Evolutionary conservation across 1,140 invertebrate genomes (phyloP), one percentile per base, ranked within the genome.

Genomic region (Bursaphelenchus mucronatus): DNA sequence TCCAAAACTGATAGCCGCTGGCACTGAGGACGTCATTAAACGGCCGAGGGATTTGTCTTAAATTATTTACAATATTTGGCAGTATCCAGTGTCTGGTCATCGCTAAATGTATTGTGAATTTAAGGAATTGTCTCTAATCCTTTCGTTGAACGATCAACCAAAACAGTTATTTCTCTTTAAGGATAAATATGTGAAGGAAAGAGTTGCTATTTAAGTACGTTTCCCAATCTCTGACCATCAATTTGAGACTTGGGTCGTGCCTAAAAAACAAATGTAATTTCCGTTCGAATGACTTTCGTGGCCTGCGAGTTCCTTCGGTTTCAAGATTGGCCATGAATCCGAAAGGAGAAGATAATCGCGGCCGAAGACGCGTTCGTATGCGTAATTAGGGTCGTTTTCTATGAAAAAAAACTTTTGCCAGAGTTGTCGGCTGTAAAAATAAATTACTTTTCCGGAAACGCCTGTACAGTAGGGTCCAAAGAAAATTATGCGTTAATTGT

Each of bases 361-460:
- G n/a, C 44, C 8, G 30, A 30, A 30, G 30, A 30, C 30, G 30
- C 5, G 30, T 30, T 30, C 30, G 30, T 30, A 63, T 58, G 40
- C 17, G 19, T 61, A 19, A 6, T 49, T 13, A 66, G 63, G 10
- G 56, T 68, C 19, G 10, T 70, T 74, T 56, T 43, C 75, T 66
- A 63, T 15, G 21, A 21, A 19, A 72, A 66, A 44, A 66, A 50
- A 15, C 17, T 68, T 10, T 30, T 30, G 30, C 2, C 2, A 30
- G 30, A 30, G 5, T 30, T 30, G 1, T 30, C 2, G 30, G 30
- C 30, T 30, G 30, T 30, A 30, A 30, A 30, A 30, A 30, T 30
- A 30, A 30, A 30, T 30, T 30, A 30, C 30, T 30, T 30, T 30
- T 30, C 30, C 30, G 30, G 30, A 30, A 30, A 30, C 30, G n/a